Conservation (phyloP, 1,140 invertebrate genomes). For the Brachionus paranguensis region DNA sequence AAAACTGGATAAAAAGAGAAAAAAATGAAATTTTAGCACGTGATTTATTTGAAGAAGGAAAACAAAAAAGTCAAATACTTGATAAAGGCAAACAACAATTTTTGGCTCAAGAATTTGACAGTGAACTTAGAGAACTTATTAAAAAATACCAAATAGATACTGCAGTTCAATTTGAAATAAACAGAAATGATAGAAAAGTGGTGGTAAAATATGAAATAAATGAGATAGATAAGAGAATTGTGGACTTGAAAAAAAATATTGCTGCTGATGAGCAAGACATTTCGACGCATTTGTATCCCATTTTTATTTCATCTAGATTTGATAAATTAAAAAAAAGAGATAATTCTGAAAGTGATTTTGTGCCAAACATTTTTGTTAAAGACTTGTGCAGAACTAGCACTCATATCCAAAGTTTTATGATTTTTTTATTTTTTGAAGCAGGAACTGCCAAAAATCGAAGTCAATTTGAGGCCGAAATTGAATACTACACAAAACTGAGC, state of each 20-base stretch:
- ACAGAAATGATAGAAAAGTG: background rate
- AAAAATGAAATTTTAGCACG: background rate
- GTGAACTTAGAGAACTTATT: background rate
- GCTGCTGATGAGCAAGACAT: background rate
- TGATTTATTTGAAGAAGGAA: background rate
- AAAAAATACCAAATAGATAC: background rate
- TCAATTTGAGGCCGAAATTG: background rate
- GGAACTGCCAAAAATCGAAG: background rate
- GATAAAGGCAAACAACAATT: background rate
- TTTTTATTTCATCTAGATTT: background rate
- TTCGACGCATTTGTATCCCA: background rate
- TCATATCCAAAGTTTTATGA: background rate
- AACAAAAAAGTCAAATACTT: background rate
- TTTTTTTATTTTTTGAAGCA: background rate
- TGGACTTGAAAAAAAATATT: background rate
- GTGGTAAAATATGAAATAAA: background rate
- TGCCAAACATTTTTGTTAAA: background rate
- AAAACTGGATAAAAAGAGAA: background rate
- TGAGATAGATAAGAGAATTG: background rate
- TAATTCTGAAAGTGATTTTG: background rate
- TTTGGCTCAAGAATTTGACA: too few relatives aligned
- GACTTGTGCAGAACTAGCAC: background rate
- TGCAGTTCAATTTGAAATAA: background rate
- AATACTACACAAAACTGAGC: background rate
- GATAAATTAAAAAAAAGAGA: too few relatives aligned